These are phyloP conservation scores for Alethe castanea DNA, from an alignment of 2,113 vertebrate species.

Conservation along the genomic window DNA sequence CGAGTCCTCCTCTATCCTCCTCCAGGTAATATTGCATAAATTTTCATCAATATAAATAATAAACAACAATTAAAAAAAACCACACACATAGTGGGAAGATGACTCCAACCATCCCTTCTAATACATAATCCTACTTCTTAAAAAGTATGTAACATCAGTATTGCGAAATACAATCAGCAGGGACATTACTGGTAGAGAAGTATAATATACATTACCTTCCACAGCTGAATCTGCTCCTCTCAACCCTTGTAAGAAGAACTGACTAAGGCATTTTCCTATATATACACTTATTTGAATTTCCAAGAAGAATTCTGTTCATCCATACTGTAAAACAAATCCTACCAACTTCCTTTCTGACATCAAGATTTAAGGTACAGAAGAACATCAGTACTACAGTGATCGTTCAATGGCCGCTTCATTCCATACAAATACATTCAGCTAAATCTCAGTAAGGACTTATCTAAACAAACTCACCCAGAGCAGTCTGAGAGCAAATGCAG, in stretches of 20 bases:
- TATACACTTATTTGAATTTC: not conserved
- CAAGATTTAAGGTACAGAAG: not conserved
- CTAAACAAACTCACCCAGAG: not conserved
- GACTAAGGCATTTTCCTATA: not conserved
- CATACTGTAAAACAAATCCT: not conserved
- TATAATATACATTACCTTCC: not conserved
- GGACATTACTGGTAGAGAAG: not conserved
- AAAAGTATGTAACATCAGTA: rapidly evolving
- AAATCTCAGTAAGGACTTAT: not conserved
- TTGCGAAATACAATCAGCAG: not conserved
- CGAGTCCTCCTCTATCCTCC: not conserved
- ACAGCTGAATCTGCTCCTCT: not conserved
- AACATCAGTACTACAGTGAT: not conserved
- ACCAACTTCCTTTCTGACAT: not conserved
- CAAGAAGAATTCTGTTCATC: not conserved
- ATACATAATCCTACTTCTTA: not conserved
- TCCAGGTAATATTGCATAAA: not conserved
- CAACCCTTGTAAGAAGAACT: rapidly evolving
- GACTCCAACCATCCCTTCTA: not conserved
- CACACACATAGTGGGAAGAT: not conserved
- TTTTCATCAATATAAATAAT: not conserved
- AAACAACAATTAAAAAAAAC: not conserved
- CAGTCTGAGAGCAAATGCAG: not conserved
- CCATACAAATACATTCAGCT: not conserved
- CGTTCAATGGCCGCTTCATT: not conserved